These are phyloP conservation scores for Micromesistius poutassou DNA, from an alignment of 2,797 vertebrate species.

Conservation along the genomic window DNA sequence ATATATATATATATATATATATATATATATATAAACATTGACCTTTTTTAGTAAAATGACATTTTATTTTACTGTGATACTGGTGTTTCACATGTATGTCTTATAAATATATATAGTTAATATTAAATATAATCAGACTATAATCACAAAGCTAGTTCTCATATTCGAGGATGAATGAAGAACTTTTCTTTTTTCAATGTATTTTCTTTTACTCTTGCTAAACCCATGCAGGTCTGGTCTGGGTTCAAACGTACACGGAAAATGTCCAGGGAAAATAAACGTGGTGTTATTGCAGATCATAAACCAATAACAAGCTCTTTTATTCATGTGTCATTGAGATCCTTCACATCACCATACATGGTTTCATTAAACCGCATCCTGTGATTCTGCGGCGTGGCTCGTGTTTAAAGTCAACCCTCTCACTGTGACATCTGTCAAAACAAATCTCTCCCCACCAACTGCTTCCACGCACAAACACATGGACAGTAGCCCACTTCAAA, in stretches of 20 bases:
- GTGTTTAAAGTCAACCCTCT: conserved; percentile 2
- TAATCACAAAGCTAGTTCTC: not conserved
- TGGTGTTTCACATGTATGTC: not conserved
- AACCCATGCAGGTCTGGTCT: not conserved
- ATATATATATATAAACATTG: not conserved
- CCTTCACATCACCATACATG: too few relatives aligned
- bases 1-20: not conserved
- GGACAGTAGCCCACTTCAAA: conserved; percentile 75
- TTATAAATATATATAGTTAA: not conserved
- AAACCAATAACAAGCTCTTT: not conserved
- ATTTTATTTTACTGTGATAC: not conserved
- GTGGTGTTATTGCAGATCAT: not conserved
- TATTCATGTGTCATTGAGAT: not conserved
- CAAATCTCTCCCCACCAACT: not conserved
- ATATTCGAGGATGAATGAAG: not conserved
- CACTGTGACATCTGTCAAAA: not conserved
- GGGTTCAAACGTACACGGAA: not conserved
- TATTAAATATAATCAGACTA: not conserved
- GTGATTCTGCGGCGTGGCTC: not conserved
- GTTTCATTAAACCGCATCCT: not conserved
- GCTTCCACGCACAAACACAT: not conserved
- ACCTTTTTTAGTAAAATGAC: too few relatives aligned
- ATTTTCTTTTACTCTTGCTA: not conserved
- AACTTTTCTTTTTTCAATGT: not conserved
- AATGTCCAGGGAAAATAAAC: too few relatives aligned